Percentiles rank a stretch among this genome's conserved stretches.
phyloP scores from a whole-genome alignment of 2,113 vertebrate species.

The Zosterops borbonicus region DNA sequence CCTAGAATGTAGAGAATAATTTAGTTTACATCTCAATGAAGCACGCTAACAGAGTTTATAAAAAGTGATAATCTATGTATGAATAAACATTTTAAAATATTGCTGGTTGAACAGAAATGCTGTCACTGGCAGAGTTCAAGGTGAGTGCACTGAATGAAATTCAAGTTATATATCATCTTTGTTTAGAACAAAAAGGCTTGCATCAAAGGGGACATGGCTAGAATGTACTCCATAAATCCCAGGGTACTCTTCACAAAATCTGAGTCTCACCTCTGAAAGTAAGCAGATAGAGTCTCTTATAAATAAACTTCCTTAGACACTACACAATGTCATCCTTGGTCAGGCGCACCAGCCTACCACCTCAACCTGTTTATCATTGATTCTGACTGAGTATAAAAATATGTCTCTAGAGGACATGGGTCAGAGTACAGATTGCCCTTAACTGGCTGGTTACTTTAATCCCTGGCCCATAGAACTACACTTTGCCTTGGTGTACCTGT shows the following conservation, averaged over 20 bases:
- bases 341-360: not conserved
- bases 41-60: not conserved
- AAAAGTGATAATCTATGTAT: not conserved
- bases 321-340: not conserved
- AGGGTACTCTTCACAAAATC: not conserved
- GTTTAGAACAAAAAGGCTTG: not conserved
- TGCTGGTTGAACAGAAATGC: not conserved
- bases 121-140: not conserved
- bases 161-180: not conserved
- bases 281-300: not conserved
- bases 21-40: constrained; percentile 25
- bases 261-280: not conserved
- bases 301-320: not conserved
- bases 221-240: not conserved
- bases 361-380: not conserved
- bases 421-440: not conserved
- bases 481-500: not conserved
- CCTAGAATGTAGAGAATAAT: constrained; percentile 78
- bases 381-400: not conserved
- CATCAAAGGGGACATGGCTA: not conserved
- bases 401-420: not conserved
- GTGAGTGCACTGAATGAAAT: not conserved
- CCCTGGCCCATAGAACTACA: not conserved
- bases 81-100: not conserved
- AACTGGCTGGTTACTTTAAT: not conserved